phyloP scores from a whole-genome alignment of 2,113 vertebrate genomes.

The Hippocampus abdominalis region DNA sequence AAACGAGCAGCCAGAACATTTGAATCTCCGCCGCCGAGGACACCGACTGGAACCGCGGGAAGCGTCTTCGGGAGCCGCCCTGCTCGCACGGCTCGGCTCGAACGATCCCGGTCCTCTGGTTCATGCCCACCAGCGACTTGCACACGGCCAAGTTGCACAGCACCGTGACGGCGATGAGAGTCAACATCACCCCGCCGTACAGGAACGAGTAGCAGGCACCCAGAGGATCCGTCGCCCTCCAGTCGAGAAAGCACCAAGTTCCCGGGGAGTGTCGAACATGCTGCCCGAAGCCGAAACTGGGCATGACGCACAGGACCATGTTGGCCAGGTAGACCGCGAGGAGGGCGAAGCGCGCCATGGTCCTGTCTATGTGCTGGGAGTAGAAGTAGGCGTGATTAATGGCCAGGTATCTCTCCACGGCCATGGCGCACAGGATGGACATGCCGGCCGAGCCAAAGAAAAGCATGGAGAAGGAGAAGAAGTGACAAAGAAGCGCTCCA shows the following conservation, averaged over 20 bases:
- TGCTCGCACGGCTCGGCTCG: conserved; percentile 59
- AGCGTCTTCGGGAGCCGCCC: conserved; percentile 61
- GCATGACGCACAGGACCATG: conserved; percentile 70
- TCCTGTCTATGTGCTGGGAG: conserved; percentile 71
- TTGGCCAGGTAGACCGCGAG: conserved; percentile 67
- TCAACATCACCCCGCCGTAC: conserved; percentile 73
- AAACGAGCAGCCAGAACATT: conserved; percentile 76
- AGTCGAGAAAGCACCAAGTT: conserved; percentile 78
- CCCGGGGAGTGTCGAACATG: conserved; percentile 73
- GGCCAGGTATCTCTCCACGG: conserved; percentile 77
- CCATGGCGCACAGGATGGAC: conserved; percentile 79
- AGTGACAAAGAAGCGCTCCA: conserved; percentile 72
- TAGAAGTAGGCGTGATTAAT: conserved; percentile 79
- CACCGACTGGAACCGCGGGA: conserved; percentile 63
- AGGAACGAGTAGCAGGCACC: conserved; percentile 73
- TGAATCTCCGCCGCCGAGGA: conserved; percentile 75
- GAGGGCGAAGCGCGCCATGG: conserved; percentile 70
- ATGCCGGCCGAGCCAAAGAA: conserved; percentile 78
- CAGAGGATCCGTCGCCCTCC: conserved; percentile 66
- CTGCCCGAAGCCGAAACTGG: conserved; percentile 74
- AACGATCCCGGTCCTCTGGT: conserved; percentile 65
- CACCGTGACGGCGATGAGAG: conserved; percentile 71
- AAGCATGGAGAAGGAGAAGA: conserved; percentile 81
- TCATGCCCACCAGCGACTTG: conserved; percentile 74
- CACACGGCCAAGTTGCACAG: conserved; percentile 75